phyloP scores from a whole-genome alignment of 53 echinoderm and acorn worm species.

The Actinopyga echinites region DNA sequence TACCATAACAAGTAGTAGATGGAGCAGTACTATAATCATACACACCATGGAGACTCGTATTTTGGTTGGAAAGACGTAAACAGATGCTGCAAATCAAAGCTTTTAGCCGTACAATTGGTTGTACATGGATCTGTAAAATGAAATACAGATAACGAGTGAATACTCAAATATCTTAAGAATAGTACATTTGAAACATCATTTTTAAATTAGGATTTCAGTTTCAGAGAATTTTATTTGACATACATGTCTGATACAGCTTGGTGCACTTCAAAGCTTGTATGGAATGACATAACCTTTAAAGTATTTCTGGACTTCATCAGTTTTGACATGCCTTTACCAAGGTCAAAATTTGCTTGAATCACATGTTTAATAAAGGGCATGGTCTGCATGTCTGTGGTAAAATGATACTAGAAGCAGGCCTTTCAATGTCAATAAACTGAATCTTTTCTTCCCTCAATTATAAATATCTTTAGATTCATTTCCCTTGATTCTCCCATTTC shows the following conservation, averaged over 20 bases:
- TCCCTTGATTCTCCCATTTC: too few relatives aligned
- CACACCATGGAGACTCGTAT: too few relatives aligned
- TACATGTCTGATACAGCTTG: not conserved
- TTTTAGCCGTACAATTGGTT: not conserved
- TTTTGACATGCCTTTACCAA: not conserved
- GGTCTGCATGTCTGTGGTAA: not conserved
- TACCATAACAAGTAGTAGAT: too few relatives aligned
- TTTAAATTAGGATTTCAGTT: not conserved
- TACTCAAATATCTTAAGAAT: not conserved
- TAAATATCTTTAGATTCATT: too few relatives aligned
- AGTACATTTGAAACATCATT: not conserved
- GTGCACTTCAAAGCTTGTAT: not conserved
- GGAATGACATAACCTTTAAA: constrained; percentile 3
- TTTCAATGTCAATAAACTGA: not conserved
- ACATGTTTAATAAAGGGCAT: not conserved
- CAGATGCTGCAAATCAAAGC: too few relatives aligned
- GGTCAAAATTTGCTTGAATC: constrained; percentile 1
- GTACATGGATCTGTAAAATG: not conserved
- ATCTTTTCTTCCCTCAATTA: too few relatives aligned
- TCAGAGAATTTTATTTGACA: too few relatives aligned
- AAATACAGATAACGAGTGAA: not conserved
- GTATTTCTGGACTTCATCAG: not conserved
- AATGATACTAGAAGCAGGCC: not conserved
- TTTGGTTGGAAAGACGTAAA: too few relatives aligned
- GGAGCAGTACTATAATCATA: too few relatives aligned